Conservation (phyloP, 2,113 vertebrate species). For the Polyodon spathula region DNA sequence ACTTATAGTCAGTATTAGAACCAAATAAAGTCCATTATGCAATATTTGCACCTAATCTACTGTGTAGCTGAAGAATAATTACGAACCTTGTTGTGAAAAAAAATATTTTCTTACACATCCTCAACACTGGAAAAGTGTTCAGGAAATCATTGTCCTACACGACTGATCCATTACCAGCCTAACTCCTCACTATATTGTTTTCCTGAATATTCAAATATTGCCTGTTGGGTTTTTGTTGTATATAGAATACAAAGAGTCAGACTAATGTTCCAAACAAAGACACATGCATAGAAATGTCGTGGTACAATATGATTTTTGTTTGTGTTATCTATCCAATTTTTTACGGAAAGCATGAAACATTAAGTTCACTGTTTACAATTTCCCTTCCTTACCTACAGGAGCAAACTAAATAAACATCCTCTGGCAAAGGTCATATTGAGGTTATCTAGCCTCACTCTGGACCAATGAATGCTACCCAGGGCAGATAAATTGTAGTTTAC, state of each 20-base stretch:
- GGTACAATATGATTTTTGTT: neutral
- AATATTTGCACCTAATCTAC: no score
- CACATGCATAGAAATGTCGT: neutral
- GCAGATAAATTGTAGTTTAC: slow-evolving; percentile 55
- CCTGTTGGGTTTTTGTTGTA: no score
- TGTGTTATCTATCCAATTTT: neutral
- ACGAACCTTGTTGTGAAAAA: no score
- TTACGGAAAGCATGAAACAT: neutral
- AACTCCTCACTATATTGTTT: slow-evolving; percentile 9
- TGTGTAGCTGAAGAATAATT: no score
- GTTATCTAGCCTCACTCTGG: slow-evolving; percentile 48
- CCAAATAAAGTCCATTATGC: no score
- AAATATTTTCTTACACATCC: no score
- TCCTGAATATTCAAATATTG: slow-evolving; percentile 13
- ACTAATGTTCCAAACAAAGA: neutral
- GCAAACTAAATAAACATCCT: slow-evolving; percentile 46
- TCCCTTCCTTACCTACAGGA: slow-evolving; percentile 14
- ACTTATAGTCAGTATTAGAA: no score
- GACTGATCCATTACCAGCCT: no score
- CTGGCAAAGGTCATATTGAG: slow-evolving; percentile 61
- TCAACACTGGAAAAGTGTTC: no score
- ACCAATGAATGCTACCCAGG: slow-evolving; percentile 37
- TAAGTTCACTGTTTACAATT: slow-evolving; percentile 16
- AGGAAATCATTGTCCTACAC: no score
- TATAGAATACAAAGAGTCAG: no score